A percentile compares a stretch with the other conserved stretches of the same genome.
phyloP scores from a whole-genome alignment of 2,888 invertebrate species.

The Notodonta dromedarius region DNA sequence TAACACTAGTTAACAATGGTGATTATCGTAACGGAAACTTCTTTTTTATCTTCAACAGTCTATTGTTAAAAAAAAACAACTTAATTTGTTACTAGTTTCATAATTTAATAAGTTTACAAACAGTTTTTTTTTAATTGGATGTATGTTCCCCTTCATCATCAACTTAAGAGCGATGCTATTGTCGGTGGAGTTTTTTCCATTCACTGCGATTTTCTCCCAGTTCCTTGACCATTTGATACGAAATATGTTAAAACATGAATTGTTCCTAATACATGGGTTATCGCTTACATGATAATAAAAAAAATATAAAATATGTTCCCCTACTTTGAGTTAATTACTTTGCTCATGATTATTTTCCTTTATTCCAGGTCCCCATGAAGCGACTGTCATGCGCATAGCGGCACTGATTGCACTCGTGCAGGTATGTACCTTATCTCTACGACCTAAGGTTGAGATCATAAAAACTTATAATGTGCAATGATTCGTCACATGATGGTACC shows the following conservation, averaged over 20 bases:
- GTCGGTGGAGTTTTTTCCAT: too few species aligned
- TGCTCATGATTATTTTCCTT: slow-evolving; percentile 25
- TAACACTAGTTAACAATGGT: slow-evolving; percentile 1
- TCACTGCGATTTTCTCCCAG: too few species aligned
- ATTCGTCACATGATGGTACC: neutral
- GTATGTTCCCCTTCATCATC: too few species aligned
- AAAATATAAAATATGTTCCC: too few species aligned
- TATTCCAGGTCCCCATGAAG: slow-evolving; percentile 79
- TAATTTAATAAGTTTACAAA: neutral
- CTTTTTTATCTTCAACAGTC: neutral
- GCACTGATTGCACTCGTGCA: slow-evolving; percentile 82
- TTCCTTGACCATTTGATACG: too few species aligned
- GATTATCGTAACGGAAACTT: neutral
- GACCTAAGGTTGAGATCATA: neutral
- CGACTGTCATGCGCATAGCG: slow-evolving; percentile 82
- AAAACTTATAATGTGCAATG: neutral
- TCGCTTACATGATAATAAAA: too few species aligned
- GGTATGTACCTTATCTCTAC: slow-evolving; percentile 50
- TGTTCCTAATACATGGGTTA: too few species aligned
- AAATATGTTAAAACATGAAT: too few species aligned
- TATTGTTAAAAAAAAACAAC: neutral
- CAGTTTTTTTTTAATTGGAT: too few species aligned
- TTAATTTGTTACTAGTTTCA: neutral
- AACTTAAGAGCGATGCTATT: too few species aligned
- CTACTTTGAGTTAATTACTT: too few species aligned